Base-by-base conservation (phyloP, 2,113 vertebrate species). In the Rhineura floridana region DNA sequence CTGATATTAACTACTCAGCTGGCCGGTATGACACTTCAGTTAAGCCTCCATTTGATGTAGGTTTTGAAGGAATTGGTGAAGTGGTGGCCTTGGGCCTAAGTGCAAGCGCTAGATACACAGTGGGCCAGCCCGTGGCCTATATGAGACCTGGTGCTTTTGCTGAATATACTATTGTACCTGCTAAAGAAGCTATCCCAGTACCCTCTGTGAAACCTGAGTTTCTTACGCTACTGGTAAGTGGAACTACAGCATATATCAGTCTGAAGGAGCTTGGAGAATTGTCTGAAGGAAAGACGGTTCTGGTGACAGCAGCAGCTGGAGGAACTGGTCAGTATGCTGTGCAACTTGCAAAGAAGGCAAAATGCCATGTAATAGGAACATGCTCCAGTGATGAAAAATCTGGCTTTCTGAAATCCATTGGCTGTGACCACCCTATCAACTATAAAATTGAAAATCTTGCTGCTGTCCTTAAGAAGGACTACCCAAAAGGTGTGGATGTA, bases 271-370 rank as follows among this genome's bases (percentile, higher is more conserved):
- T 98, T 28, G 98, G 98, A 39, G 96, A 96, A 44, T 95, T 99
- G 81, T 94, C 96, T 23, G 93, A 97, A 94, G 98, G 97, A 63
- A 95, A 98, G 94, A 98, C 95, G 0, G 98, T 99, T 78, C 92
- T 99, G 95, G 98, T 99, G 93, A 99, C 98, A 0, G 98, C 98
- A 0, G 98, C 98, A 0, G 98, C 98, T 0, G 98, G 98, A 85
- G 98, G 98, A 63, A 99, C 98, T 0, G 98, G 98, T 28, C 98
- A 99, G 96, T 98, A 99, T 0, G 98, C 98, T 0, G 98, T 99
- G 91, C 98, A 99, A 95, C 97, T 99, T 50, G 96, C 98, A 70
- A 99, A 98, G 91, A 96, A 91, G 86, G 98, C 98, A 17, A 97
- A 97, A 69, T 99, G 99, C 94, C 98, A 98, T 6, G 97, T 99